These are phyloP conservation scores for Camponotus pennsylvanicus DNA, from an alignment of 1,140 invertebrate species.

Conservation along the genomic window DNA sequence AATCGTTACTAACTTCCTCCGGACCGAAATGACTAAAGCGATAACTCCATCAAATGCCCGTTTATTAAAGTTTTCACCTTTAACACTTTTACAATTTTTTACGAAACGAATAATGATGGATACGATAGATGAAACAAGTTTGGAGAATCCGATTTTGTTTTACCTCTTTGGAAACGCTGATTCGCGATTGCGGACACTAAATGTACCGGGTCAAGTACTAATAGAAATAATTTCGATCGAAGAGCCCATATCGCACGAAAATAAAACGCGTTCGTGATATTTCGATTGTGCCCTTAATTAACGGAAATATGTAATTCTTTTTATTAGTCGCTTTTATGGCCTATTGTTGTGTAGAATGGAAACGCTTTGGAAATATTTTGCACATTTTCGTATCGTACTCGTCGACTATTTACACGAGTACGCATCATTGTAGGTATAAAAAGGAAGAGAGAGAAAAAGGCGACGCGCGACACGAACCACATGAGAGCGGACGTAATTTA, in stretches of 20 bases:
- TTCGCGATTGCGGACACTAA: not conserved
- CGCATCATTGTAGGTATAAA: not conserved
- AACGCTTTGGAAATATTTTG: not conserved
- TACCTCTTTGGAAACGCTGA: not conserved
- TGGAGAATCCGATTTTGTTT: not conserved
- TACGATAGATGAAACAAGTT: not conserved
- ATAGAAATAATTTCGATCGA: slow-evolving; percentile 35
- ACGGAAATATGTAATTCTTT: not conserved
- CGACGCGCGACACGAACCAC: slow-evolving; percentile 2
- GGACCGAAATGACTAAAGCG: slow-evolving; percentile 4
- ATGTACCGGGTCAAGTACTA: not conserved
- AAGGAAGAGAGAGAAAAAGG: not conserved
- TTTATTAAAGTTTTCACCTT: slow-evolving; percentile 21
- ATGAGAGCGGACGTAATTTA: slow-evolving; percentile 40
- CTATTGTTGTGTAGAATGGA: too few relatives aligned
- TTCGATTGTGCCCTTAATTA: not conserved
- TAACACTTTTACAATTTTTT: not conserved
- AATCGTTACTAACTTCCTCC: not conserved
- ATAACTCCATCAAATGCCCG: slow-evolving; percentile 4
- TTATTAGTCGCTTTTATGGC: not conserved
- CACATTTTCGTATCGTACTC: not conserved
- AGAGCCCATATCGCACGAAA: not conserved
- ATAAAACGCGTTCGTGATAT: not conserved
- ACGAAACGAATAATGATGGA: too few relatives aligned
- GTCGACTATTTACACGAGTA: not conserved